Conservation (phyloP, 2,113 vertebrate species). For the Sorex fumeus region DNA sequence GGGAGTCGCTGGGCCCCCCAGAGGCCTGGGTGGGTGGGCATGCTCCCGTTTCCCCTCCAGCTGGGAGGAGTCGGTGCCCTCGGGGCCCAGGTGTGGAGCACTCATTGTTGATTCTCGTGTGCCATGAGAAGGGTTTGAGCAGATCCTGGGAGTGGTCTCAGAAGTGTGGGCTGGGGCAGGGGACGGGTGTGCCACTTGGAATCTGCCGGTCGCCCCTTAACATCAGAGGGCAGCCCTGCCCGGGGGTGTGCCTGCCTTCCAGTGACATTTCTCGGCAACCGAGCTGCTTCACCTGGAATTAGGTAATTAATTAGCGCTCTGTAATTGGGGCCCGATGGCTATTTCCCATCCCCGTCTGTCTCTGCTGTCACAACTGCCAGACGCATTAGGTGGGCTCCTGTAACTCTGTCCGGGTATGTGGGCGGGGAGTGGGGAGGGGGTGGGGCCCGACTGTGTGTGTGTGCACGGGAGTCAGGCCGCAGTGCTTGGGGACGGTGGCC, state of each 20-base stretch:
- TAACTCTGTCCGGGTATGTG: too few species aligned
- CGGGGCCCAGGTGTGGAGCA: not conserved
- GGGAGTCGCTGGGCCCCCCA: not conserved
- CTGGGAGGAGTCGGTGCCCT: not conserved
- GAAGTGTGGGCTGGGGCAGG: not conserved
- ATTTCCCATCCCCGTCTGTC: too few species aligned
- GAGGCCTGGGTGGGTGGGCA: not conserved
- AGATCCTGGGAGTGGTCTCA: not conserved
- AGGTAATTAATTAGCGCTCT: too few species aligned
- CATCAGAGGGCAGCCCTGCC: not conserved
- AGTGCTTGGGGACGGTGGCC: not conserved
- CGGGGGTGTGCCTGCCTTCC: not conserved
- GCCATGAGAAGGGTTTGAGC: too few species aligned
- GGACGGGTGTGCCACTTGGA: not conserved
- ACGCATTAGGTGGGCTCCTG: too few species aligned
- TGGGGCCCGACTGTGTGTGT: too few species aligned
- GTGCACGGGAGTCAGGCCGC: rapidly evolving
- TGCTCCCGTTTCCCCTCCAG: not conserved
- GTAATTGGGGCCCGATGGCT: too few species aligned
- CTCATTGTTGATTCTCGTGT: not conserved
- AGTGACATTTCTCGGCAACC: not conserved
- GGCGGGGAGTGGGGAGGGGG: not conserved
- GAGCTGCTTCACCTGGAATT: slow-evolving; percentile 35
- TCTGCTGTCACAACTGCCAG: too few species aligned
- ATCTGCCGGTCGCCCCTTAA: not conserved